Base-by-base conservation (phyloP, 2,888 invertebrate genomes). In the Oscheius onirici region DNA sequence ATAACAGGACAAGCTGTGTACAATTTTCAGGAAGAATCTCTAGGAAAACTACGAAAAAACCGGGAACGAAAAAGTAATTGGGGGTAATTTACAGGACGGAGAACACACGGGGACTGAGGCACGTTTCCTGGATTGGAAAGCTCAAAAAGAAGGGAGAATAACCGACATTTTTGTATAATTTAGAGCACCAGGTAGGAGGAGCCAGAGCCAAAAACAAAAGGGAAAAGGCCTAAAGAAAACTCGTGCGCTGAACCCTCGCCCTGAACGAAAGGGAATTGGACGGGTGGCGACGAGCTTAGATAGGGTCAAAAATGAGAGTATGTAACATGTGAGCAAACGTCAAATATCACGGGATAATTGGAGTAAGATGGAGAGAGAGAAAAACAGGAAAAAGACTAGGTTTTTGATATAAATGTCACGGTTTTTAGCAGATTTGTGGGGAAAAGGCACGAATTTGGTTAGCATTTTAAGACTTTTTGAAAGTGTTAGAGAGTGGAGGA, bases 221-320 rank as follows among this genome's bases (percentile, higher is more conserved):
- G 46, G 15, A 46, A 46, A 46, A 20, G n/a, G 5, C n/a, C 3
- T 8, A 46, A 46, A 46, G 5, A 8, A 46, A 46, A 11, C 3
- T 3, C 5, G 46, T 46, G 46, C 5, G 22, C n/a, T 10, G 34
- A 26, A 26, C 26, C 66, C 66, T 51, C 52, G 28, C 66, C 66
- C 66, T 66, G 66, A 66, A 66, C 66, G 43, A 66, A 66, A 66
- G 66, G 66, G 66, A 66, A 66, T 43, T 11, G 51, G 28, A 17
- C 34, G 65, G 61, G 52, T 15, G 15, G 57, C 11, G 15, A 28
- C 13, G 8, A 61, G 44, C 44, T 13, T 24, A 66, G 34, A 8
- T 34, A 34, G 26, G 58, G 43, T 15, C 26, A 28, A 17, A 58
- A 15, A 20, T 3, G 52, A 13, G 52, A 6, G 52, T 24, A 10